Evolutionary conservation across 2,797 vertebrate species (phyloP).

Genomic region (Sebastiscus albofasciatus): DNA sequence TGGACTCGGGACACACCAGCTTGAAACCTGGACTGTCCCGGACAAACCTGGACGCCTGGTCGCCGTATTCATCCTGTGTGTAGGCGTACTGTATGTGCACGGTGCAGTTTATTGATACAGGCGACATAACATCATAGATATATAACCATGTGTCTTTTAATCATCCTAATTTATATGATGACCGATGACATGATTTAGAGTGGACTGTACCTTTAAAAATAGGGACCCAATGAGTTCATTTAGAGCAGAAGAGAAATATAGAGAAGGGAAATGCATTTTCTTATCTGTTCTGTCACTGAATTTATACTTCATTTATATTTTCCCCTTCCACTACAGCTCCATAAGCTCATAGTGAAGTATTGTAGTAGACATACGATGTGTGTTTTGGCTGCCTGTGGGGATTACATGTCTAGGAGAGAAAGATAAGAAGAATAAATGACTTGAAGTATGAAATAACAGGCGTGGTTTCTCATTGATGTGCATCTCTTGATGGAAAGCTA

Average conservation of each 20-base stretch:
- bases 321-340: neutral
- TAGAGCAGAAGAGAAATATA: neutral
- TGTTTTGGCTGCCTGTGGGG: neutral
- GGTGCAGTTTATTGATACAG: too few relatives aligned
- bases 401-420: neutral
- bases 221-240: neutral
- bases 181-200: neutral
- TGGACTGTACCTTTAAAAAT: neutral
- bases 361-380: neutral
- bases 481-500: neutral
- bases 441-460: neutral
- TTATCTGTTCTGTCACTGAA: neutral
- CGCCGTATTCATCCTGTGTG: too few relatives aligned
- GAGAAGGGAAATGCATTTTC: neutral
- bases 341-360: neutral
- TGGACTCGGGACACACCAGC: too few relatives aligned
- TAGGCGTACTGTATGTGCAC: too few relatives aligned
- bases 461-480: neutral
- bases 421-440: neutral
- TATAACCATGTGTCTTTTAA: neutral
- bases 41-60: too few relatives aligned
- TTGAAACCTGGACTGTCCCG: too few relatives aligned
- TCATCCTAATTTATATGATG: neutral
- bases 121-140: too few relatives aligned
- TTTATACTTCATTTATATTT: neutral